phyloP scores from a whole-genome alignment of 2,888 invertebrate genomes.

The Eurois occulta region DNA sequence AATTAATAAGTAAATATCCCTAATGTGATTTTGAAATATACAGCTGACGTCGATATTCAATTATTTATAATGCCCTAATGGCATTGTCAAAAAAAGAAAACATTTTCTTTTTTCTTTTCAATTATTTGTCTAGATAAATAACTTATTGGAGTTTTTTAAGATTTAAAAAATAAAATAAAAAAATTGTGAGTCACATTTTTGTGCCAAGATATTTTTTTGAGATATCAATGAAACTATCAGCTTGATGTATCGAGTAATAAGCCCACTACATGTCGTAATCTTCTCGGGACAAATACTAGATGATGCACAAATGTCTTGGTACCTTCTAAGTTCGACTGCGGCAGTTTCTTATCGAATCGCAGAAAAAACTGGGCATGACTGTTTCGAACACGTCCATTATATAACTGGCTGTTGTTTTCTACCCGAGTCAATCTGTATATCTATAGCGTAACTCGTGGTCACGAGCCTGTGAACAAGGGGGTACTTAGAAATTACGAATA shows the following conservation, averaged over 20 bases:
- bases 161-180: too few relatives aligned
- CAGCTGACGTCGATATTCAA: conserved; percentile 15
- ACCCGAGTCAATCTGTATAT: too few relatives aligned
- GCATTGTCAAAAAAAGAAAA: not conserved
- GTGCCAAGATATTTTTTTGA: not conserved
- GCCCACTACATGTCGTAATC: not conserved
- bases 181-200: conserved; percentile 1
- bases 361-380: too few relatives aligned
- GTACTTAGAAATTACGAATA: too few relatives aligned
- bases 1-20: conserved; percentile 10
- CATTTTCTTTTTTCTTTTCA: not conserved
- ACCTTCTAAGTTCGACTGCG: too few relatives aligned
- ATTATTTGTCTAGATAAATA: not conserved
- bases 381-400: too few relatives aligned
- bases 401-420: too few relatives aligned
- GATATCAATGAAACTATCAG: conserved; percentile 8
- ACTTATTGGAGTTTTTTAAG: not conserved
- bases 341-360: too few relatives aligned
- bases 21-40: conserved; percentile 6
- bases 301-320: too few relatives aligned
- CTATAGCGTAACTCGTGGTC: too few relatives aligned
- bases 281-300: not conserved
- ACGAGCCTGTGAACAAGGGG: too few relatives aligned
- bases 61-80: conserved; percentile 16
- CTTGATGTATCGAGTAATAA: conserved; percentile 8